Evolutionary conservation across 2,888 invertebrate genomes (phyloP), one percentile per base, ranked within the genome.

Genomic region (Nudaria mundana): DNA sequence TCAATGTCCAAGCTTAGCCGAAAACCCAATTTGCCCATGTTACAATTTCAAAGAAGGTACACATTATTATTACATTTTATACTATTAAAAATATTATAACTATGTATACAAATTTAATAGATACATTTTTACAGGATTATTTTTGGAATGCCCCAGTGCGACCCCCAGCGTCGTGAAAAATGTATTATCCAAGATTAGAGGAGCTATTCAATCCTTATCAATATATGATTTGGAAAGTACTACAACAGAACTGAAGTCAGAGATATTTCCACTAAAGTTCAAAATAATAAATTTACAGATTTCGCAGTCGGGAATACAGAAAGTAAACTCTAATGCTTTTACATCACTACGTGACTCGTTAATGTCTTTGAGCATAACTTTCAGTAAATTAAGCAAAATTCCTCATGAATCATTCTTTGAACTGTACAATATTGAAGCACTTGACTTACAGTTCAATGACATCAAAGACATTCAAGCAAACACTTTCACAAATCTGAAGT

Each of bases 11-110:
- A 93, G 92, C 69, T 90, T 93, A 66, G 91, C 93, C 66, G 92
- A 93, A 64, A 94, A 93, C 78, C 94, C 94, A 26, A 93, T 94
- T 57, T 97, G 97, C 79, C 95, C 96, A 4, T 97, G 97, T 84
- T 97, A 96, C 90, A 95, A 95, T 79, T 95, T 97, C 81, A 96
- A 96, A 83, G 96, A 96, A 88, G 97, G 92, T 92, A 80, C 72
- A 56, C 24, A 5, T 22, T 1, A 10, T n/a, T 5, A 8, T 6
- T 22, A n/a, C n/a, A n/a, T n/a, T n/a, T n/a, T n/a, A n/a, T n/a
- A n/a, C n/a, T n/a, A n/a, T n/a, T n/a, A 24, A 15, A 6, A 8
- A 4, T 11, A 20, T 13, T 28, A 18, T 10, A n/a, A 4, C 46
- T 30, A 31, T 33, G 10, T 8, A 16, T 30, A 14, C 30, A 30